Conservation (phyloP, 2,888 invertebrate genomes). For the Cenopis cana region DNA sequence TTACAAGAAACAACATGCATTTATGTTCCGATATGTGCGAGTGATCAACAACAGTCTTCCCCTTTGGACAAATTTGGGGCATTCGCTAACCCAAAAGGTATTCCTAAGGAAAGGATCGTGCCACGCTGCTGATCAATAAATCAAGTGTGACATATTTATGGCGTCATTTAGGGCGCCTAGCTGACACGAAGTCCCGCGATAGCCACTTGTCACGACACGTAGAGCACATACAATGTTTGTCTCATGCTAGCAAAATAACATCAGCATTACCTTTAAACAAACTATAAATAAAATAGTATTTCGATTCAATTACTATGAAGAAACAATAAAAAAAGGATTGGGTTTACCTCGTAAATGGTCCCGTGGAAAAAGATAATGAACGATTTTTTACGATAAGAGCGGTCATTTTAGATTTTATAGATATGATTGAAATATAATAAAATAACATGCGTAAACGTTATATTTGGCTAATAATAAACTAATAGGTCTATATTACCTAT, state of each 20-base stretch:
- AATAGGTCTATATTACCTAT: not conserved
- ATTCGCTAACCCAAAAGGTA: not conserved
- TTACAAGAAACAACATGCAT: not conserved
- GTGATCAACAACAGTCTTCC: not conserved
- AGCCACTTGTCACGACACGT: conserved; percentile 31
- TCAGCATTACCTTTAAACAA: not conserved
- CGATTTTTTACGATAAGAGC: not conserved
- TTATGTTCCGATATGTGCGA: conserved; percentile 12
- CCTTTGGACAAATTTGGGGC: conserved; percentile 21
- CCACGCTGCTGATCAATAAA: conserved; percentile 19
- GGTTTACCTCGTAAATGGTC: not conserved
- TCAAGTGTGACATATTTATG: conserved; percentile 34
- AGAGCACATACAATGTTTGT: not conserved
- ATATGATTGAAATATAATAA: too few species aligned
- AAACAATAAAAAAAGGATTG: not conserved
- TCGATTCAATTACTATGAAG: not conserved
- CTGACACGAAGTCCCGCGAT: conserved; percentile 28
- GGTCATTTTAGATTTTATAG: not conserved
- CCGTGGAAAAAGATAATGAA: not conserved
- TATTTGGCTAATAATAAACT: not conserved
- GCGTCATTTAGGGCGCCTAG: conserved; percentile 35
- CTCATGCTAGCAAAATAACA: not conserved
- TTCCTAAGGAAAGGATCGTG: conserved; percentile 26
- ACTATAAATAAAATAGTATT: not conserved
- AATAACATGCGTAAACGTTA: too few species aligned